These are phyloP conservation scores for Cataglyphis livida DNA, from an alignment of 2,888 invertebrate species.

Conservation along the genomic window DNA sequence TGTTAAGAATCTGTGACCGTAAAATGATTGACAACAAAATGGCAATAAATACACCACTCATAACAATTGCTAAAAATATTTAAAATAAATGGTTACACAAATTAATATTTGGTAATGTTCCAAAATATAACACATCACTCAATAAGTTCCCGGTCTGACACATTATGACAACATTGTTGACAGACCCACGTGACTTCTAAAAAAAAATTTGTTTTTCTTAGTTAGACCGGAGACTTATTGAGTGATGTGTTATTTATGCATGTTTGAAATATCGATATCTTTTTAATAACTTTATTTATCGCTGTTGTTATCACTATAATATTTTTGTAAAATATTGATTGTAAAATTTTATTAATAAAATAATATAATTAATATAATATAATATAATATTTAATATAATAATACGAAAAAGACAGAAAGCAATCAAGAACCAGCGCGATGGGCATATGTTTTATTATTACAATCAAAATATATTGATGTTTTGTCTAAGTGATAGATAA, in stretches of 20 bases:
- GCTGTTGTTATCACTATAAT: not conserved
- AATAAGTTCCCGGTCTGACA: too few relatives aligned
- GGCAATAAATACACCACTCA: not conserved
- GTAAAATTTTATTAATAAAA: not conserved
- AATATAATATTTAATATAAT: too few relatives aligned
- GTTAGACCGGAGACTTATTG: too few relatives aligned
- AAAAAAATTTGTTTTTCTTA: too few relatives aligned
- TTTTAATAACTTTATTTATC: not conserved
- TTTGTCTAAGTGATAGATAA: too few relatives aligned
- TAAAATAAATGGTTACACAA: not conserved
- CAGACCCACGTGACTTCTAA: too few relatives aligned
- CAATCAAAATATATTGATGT: too few relatives aligned
- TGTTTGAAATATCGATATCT: not conserved
- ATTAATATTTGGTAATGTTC: not conserved
- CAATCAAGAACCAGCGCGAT: too few relatives aligned
- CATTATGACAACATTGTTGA: too few relatives aligned
- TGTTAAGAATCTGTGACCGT: not conserved
- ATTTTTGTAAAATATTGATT: not conserved
- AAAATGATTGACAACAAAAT: not conserved
- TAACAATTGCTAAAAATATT: not conserved
- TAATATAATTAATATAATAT: not conserved
- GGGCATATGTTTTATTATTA: too few relatives aligned
- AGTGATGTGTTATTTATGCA: not conserved
- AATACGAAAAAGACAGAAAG: too few relatives aligned
- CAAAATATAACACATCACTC: not conserved